phyloP scores from a whole-genome alignment of 35 echinoderm and acorn worm genomes.

The Anneissia japonica region DNA sequence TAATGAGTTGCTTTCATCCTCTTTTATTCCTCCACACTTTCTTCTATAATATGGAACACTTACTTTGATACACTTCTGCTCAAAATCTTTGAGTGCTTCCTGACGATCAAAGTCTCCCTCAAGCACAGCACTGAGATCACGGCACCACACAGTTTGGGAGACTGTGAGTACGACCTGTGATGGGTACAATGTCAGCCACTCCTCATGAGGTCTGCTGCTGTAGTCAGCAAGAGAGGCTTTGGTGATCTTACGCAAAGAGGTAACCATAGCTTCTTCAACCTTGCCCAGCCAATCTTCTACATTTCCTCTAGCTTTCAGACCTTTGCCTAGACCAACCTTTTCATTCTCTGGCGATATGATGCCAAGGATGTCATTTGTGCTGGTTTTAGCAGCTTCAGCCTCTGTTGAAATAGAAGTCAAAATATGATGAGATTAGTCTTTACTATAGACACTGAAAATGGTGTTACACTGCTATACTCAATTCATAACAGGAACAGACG shows the following conservation, averaged over 20 bases:
- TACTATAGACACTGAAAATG: too few relatives aligned
- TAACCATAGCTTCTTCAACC: conserved; percentile 91
- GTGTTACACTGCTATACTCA: too few relatives aligned
- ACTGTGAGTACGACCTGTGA: conserved; percentile 94
- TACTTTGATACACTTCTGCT: conserved; percentile 71
- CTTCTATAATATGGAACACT: too few relatives aligned
- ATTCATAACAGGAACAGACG: too few relatives aligned
- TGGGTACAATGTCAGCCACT: conserved; percentile 72
- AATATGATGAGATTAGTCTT: background rate
- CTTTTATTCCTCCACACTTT: too few relatives aligned
- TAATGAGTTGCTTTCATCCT: too few relatives aligned
- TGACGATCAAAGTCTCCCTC: conserved; percentile 55
- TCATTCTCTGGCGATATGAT: conserved; percentile 90
- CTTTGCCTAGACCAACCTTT: conserved; percentile 85
- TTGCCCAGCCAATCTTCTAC: conserved; percentile 98
- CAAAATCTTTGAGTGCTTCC: conserved; percentile 76
- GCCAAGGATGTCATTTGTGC: conserved; percentile 86
- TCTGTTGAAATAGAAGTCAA: background rate
- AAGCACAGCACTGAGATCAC: conserved; percentile 70
- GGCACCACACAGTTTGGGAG: conserved; percentile 80
- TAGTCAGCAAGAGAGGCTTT: conserved; percentile 78
- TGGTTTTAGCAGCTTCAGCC: conserved; percentile 55
- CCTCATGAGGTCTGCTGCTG: conserved; percentile 51
- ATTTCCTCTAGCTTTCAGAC: conserved; percentile 92
- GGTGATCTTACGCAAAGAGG: conserved; percentile 65